Evolutionary conservation across 1,140 invertebrate species (phyloP).

Genomic region (Lasioglossum albipes): DNA sequence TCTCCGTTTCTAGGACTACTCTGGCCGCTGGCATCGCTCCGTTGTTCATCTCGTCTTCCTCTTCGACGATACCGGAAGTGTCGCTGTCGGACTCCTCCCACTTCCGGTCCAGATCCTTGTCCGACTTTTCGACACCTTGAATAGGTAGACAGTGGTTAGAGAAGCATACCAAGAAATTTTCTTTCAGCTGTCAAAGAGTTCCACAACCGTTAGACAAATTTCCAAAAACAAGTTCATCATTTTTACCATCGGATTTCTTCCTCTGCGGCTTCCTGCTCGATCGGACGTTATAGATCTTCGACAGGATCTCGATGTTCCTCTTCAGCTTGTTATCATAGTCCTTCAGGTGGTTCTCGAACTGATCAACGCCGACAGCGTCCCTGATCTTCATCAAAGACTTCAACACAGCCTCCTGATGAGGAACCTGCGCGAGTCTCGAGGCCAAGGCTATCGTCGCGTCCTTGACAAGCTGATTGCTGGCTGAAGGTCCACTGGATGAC

Average conservation of each 20-base stretch:
- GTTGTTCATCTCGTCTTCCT: conserved; percentile 51
- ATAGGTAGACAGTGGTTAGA: too few species aligned
- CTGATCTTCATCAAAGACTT: conserved; percentile 85
- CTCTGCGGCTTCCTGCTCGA: conserved; percentile 57
- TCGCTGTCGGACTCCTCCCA: conserved; percentile 69
- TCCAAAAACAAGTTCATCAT: too few species aligned
- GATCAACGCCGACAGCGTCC: conserved; percentile 83
- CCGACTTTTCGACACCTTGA: conserved; percentile 30
- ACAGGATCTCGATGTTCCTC: conserved; percentile 84
- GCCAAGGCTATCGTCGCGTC: conserved; percentile 82
- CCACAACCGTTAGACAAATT: too few species aligned
- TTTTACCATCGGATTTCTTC: not conserved
- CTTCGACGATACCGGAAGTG: conserved; percentile 60
- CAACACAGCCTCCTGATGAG: conserved; percentile 85
- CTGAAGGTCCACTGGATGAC: conserved; percentile 65
- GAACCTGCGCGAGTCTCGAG: conserved; percentile 84
- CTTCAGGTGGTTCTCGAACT: conserved; percentile 81
- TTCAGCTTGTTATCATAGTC: conserved; percentile 81
- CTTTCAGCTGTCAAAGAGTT: too few species aligned
- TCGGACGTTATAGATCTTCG: conserved; percentile 83
- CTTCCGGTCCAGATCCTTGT: conserved; percentile 42
- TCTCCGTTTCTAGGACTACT: conserved; percentile 89
- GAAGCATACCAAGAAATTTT: too few species aligned
- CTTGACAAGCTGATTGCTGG: conserved; percentile 76
- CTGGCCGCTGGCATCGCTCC: conserved; percentile 73